Conservation (phyloP, 2,113 vertebrate genomes). For the Pteropus alecto region DNA sequence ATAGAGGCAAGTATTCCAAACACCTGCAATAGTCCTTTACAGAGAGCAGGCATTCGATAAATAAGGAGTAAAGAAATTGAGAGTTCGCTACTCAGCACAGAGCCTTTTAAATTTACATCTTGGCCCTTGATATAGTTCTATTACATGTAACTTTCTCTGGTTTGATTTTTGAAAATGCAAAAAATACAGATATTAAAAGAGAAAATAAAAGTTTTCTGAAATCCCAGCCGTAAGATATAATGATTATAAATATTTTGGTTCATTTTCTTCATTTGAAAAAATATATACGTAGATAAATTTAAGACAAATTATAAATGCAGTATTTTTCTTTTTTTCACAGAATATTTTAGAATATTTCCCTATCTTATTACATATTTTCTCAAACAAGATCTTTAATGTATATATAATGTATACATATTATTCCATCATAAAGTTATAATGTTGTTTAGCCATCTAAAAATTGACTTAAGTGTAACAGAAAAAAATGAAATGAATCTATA, state of each 20-base stretch:
- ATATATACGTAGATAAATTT: background rate
- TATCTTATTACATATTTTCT: background rate
- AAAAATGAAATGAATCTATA: background rate
- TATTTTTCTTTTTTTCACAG: background rate
- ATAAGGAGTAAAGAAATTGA: background rate
- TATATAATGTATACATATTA: background rate
- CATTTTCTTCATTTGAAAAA: background rate
- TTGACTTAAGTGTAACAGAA: background rate
- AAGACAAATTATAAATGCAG: background rate
- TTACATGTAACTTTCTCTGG: background rate
- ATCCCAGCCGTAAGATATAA: background rate
- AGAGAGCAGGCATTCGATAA: background rate
- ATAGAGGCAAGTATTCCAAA: background rate
- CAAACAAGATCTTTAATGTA: background rate
- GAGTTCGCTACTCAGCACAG: background rate
- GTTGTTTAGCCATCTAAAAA: background rate
- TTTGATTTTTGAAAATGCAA: background rate
- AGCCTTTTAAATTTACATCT: background rate
- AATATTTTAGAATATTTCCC: background rate
- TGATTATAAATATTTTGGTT: background rate
- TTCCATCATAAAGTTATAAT: background rate
- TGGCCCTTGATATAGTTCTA: background rate
- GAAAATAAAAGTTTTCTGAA: background rate
- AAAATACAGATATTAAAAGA: background rate
- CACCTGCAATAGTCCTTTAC: background rate